Evolutionary conservation across 2,113 vertebrate species (phyloP).

Genomic region (Eidolon helvum): DNA sequence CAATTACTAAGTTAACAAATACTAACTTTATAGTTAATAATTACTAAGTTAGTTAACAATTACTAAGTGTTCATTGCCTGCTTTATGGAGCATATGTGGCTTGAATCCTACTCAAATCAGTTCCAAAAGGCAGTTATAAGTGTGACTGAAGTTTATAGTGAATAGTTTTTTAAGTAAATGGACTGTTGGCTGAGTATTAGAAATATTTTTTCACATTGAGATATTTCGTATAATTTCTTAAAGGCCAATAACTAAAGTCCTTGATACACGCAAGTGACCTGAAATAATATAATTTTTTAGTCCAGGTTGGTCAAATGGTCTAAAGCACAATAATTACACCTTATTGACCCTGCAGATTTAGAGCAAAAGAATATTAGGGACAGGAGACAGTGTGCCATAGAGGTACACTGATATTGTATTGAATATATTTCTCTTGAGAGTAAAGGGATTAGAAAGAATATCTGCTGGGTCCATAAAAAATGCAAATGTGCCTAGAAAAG

Average conservation of each 20-base stretch:
- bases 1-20: no score
- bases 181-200: background rate
- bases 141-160: background rate
- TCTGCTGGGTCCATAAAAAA: background rate
- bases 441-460: background rate
- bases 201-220: background rate
- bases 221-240: slow-evolving; percentile 6
- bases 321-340: background rate
- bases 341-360: background rate
- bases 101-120: background rate
- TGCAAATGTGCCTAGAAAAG: background rate
- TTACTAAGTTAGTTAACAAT: background rate
- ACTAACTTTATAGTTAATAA: background rate
- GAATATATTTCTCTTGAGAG: background rate
- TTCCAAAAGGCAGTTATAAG: background rate
- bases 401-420: no score
- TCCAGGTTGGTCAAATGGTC: background rate
- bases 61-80: background rate
- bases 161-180: background rate
- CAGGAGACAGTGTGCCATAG: background rate
- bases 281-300: background rate
- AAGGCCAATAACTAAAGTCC: background rate
- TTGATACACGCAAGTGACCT: background rate
- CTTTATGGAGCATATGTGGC: background rate
- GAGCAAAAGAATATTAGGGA: background rate